A percentile compares a stretch with the other conserved stretches of the same genome.
Evolutionary conservation across 2,113 vertebrate genomes (phyloP).

Genomic region (Silurus asotus): DNA sequence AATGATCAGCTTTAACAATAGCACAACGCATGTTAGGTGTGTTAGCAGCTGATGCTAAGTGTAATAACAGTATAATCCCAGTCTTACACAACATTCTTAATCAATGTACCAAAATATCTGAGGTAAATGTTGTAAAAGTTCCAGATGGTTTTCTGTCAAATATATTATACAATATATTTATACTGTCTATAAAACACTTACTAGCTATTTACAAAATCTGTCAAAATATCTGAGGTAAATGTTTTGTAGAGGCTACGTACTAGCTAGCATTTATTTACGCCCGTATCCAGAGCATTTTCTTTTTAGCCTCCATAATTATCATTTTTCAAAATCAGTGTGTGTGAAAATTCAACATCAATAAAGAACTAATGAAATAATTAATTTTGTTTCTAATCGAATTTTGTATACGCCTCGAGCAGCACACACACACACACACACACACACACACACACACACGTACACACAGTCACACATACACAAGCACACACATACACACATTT

Average conservation of each 20-base stretch:
- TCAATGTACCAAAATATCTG: not conserved
- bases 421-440: no score
- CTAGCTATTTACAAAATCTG: not conserved
- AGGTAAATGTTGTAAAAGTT: not conserved
- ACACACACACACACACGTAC: no score
- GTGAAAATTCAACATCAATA: not conserved
- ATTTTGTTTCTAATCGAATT: not conserved
- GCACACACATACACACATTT: not conserved
- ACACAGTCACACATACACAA: not conserved
- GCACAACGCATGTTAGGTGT: not conserved
- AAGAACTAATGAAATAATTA: not conserved
- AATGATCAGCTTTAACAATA: not conserved
- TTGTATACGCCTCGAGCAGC: no score
- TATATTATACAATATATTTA: not conserved
- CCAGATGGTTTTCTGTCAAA: not conserved
- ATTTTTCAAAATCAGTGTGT: no score
- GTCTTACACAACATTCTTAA: not conserved
- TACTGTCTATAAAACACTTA: not conserved
- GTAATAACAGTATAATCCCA: not conserved
- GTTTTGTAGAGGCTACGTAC: not conserved
- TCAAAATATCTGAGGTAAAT: not conserved
- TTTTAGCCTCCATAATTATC: not conserved
- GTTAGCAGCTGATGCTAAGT: not conserved
- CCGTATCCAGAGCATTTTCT: not conserved
- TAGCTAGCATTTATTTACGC: not conserved